A percentile compares a stretch with the other conserved stretches of the same genome.
These are phyloP conservation scores for Conomelus anceps DNA, from an alignment of 2,888 invertebrate genomes.

Conservation along the genomic window DNA sequence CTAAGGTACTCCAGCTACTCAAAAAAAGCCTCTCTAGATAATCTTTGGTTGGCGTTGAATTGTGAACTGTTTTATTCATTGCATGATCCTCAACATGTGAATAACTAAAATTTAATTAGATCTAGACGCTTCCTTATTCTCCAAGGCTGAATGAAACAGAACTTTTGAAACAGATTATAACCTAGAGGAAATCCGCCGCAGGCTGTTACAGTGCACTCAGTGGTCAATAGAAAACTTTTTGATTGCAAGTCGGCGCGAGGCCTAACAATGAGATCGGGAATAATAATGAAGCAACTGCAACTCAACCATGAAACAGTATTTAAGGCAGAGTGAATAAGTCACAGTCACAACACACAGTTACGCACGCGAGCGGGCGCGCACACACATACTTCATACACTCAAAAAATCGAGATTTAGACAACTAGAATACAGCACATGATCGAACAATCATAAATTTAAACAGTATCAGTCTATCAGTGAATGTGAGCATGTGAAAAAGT, in stretches of 20 bases:
- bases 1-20: too few relatives aligned
- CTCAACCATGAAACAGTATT: not conserved
- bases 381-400: not conserved
- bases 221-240: slow-evolving; percentile 12
- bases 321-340: slow-evolving; percentile 8
- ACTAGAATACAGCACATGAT: not conserved
- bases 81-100: too few relatives aligned
- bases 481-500: slow-evolving; percentile 2
- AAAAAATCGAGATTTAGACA: not conserved
- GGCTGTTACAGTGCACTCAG: not conserved
- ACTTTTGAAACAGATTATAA: not conserved
- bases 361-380: not conserved
- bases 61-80: too few relatives aligned
- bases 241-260: too few relatives aligned
- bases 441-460: not conserved
- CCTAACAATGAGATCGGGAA: too few relatives aligned
- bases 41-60: too few relatives aligned
- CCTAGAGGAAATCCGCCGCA: not conserved
- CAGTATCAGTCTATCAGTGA: slow-evolving; percentile 4
- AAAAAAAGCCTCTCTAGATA: too few relatives aligned
- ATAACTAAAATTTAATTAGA: too few relatives aligned
- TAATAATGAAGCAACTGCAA: too few relatives aligned
- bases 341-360: not conserved
- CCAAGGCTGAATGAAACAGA: slow-evolving; percentile 38
- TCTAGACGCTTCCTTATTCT: too few relatives aligned